Evolutionary conservation across 2,797 vertebrate species (phyloP).

Genomic region (Megaceryle alcyon): DNA sequence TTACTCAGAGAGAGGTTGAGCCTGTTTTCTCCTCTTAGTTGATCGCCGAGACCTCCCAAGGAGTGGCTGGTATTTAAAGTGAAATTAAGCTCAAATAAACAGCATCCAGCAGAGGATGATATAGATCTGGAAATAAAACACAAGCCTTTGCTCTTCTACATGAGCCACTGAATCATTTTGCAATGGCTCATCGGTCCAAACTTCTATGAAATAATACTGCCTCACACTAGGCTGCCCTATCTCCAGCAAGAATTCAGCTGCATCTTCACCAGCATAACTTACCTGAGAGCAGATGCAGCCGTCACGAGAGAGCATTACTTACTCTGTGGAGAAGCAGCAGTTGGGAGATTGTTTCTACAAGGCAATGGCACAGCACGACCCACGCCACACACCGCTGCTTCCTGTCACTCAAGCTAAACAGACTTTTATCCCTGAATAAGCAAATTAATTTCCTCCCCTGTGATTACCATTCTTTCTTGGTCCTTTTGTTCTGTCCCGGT

Average conservation of each 20-base stretch:
- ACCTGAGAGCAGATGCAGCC: rapidly evolving
- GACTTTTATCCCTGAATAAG: not conserved
- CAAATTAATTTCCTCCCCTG: not conserved
- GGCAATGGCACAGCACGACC: no score
- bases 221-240: not conserved
- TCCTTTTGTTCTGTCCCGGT: not conserved
- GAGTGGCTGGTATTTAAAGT: not conserved
- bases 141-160: not conserved
- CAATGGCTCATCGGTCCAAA: not conserved
- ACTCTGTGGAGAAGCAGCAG: not conserved
- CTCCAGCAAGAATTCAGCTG: not conserved
- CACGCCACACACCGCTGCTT: not conserved
- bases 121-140: not conserved
- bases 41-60: not conserved
- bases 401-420: not conserved
- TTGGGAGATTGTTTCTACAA: no score
- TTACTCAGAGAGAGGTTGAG: not conserved
- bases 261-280: not conserved
- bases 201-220: not conserved
- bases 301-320: not conserved
- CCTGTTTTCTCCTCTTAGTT: not conserved
- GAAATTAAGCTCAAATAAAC: not conserved
- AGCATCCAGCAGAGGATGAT: not conserved
- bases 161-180: not conserved
- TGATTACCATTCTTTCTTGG: not conserved